Evolutionary conservation across 2,888 invertebrate species (phyloP), one percentile per base, ranked within the genome.

Genomic region (Noctuana brunneofusca): DNA sequence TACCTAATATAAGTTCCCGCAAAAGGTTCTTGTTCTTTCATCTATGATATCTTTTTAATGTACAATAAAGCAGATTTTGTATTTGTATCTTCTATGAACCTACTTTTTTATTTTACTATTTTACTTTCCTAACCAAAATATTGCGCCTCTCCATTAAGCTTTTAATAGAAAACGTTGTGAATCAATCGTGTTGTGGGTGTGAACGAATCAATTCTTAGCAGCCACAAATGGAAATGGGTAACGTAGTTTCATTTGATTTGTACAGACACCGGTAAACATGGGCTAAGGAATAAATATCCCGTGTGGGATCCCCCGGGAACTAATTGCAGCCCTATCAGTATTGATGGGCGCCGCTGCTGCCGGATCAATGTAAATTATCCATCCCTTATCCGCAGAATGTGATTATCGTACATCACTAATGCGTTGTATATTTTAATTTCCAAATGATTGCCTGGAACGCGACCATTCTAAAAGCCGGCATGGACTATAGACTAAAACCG

Each of bases 251-350:
- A 67, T 66, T 69, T 70, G 68, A 81, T 81, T 73, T 72, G 76
- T 75, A 75, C 74, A 75, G 80, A 78, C 81, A 85, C 86, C 83
- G 80, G 82, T 84, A 79, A 81, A 80, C 78, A 80, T 71, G 77
- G 77, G 71, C 73, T 75, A 79, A 81, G 83, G 74, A 84, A 89
- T 88, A 90, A 88, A 89, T 87, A 85, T 82, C 77, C 80, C 74
- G 70, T 73, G 75, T 72, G 76, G 79, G 66, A 71, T 76, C 81
- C 79, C 79, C 71, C 65, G 78, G 76, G 79, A 87, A 90, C 88
- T 90, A 90, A 90, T 90, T 87, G 89, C 87, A 78, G 80, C 81
- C 84, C 87, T 84, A 80, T 73, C 83, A 70, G 78, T 89, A 90
- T 89, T 89, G 86, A 90, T 90, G 87, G 86, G 70, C 80, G 79